Percentiles rank a stretch among this genome's conserved stretches.
These are phyloP conservation scores for Plebejus argus DNA, from an alignment of 2,888 invertebrate genomes.

Conservation along the genomic window DNA sequence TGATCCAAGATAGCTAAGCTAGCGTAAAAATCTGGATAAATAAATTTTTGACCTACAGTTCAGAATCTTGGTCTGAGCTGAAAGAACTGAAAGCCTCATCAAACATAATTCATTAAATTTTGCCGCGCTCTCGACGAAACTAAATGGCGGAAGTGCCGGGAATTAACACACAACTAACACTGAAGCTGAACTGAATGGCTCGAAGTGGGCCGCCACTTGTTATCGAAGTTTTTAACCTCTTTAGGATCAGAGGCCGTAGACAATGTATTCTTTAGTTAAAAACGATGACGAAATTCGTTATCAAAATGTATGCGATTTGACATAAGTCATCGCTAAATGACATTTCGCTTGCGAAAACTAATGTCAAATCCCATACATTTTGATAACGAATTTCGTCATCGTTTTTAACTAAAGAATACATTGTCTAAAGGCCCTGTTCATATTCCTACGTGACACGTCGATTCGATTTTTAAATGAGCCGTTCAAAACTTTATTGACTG, in stretches of 20 bases:
- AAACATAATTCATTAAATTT: slow-evolving; percentile 13
- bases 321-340: too few species aligned
- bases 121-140: slow-evolving; percentile 16
- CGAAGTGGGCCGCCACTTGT: not conserved
- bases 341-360: too few species aligned
- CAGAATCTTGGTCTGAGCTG: not conserved
- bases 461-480: not conserved
- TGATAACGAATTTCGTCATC: too few species aligned
- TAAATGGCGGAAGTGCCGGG: not conserved
- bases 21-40: not conserved
- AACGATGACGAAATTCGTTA: too few species aligned
- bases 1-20: too few species aligned
- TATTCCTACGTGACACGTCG: not conserved
- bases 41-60: not conserved
- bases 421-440: too few species aligned
- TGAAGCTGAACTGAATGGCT: not conserved
- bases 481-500: too few species aligned
- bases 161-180: slow-evolving; percentile 1
- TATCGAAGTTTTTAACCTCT: not conserved
- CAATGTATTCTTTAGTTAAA: too few species aligned
- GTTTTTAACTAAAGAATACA: too few species aligned
- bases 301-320: too few species aligned
- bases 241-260: too few species aligned
- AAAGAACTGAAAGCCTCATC: not conserved
- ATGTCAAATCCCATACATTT: too few species aligned